A percentile compares a stretch with the other conserved stretches of the same genome.
phyloP scores from a whole-genome alignment of 2,113 vertebrate genomes.

The Tachysurus fulvidraco region DNA sequence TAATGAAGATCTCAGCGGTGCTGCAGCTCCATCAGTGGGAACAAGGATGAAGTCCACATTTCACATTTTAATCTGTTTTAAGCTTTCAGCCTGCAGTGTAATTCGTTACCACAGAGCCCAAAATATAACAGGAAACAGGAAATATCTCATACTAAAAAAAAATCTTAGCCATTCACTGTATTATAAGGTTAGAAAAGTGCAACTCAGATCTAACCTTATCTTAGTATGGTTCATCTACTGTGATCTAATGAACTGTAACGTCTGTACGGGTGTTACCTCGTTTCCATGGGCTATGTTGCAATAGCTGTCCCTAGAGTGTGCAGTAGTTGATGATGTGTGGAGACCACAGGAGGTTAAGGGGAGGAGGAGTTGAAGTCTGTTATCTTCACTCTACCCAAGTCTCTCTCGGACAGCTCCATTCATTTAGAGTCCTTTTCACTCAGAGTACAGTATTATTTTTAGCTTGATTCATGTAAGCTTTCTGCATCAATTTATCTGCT shows the following conservation, averaged over 20 bases:
- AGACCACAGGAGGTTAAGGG: constrained; percentile 32
- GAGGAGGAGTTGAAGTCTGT: constrained; percentile 25
- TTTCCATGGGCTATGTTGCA: constrained; percentile 32
- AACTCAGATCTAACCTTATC: neutral
- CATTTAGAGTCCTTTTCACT: constrained; percentile 30
- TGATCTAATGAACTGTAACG: constrained; percentile 56
- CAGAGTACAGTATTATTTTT: constrained; percentile 51
- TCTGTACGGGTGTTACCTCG: constrained; percentile 4
- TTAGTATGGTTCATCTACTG: neutral
- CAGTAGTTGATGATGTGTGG: constrained; percentile 31
- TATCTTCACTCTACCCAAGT: constrained; percentile 14
- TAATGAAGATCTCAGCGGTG: constrained; percentile 35
- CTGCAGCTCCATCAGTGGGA: constrained; percentile 22
- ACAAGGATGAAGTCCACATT: constrained; percentile 12
- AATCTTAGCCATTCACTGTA: neutral
- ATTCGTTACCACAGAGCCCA: constrained; percentile 58
- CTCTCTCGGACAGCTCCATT: constrained; percentile 38
- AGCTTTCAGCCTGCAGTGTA: constrained; percentile 66
- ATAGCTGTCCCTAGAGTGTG: constrained; percentile 25
- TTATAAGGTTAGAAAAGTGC: neutral
- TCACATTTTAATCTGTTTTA: constrained; percentile 65
- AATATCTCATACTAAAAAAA: neutral
- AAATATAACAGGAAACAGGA: constrained; percentile 47
- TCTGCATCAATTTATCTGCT: constrained; percentile 32
- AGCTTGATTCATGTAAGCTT: constrained; percentile 43